phyloP scores from a whole-genome alignment of 2,113 vertebrate species.

The Muscicapa adusta region DNA sequence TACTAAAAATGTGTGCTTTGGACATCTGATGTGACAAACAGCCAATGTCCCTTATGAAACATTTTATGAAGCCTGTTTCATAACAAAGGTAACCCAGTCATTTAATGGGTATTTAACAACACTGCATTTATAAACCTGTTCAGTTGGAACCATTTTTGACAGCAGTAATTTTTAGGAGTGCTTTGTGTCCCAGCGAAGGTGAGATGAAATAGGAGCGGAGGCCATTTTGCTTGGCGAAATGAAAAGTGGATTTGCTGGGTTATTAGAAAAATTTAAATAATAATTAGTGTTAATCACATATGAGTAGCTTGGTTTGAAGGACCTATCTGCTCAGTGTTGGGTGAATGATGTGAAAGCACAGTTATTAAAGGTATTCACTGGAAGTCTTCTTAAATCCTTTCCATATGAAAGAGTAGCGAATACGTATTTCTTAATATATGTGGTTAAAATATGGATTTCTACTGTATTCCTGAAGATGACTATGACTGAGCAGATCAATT shows the following conservation, averaged over 20 bases:
- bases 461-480: not conserved
- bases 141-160: not conserved
- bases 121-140: not conserved
- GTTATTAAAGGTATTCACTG: not conserved
- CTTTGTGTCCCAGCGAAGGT: not conserved
- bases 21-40: not conserved
- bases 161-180: not conserved
- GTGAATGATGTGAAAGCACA: not conserved
- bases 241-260: not conserved
- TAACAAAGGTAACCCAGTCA: not conserved
- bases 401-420: not conserved
- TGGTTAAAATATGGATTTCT: not conserved
- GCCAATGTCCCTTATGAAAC: not conserved
- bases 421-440: not conserved
- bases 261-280: not conserved
- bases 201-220: not conserved
- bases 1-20: not conserved
- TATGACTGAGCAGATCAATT: not conserved
- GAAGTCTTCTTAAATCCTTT: not conserved
- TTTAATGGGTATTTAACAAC: not conserved
- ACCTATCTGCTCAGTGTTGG: not conserved
- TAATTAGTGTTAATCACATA: not conserved
- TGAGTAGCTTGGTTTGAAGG: not conserved
- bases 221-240: slow-evolving; percentile 47
- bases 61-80: not conserved